phyloP scores from a whole-genome alignment of 2,888 invertebrate genomes.

The Ashinkailepas kermadecensis region DNA sequence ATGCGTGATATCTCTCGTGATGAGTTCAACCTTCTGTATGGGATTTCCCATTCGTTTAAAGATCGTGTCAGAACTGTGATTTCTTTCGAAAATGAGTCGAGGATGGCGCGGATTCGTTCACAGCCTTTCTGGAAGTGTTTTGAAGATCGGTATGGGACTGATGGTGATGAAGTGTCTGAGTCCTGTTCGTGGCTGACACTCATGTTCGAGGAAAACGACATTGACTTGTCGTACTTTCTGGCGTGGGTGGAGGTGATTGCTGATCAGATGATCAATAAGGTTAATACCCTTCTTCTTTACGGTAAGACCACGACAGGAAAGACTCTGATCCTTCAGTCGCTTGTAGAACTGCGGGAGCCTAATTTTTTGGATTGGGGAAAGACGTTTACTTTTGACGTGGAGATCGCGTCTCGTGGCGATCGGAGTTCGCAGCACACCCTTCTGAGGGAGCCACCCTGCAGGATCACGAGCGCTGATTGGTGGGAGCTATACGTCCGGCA shows the following conservation, averaged over 20 bases:
- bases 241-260: not conserved
- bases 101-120: not conserved
- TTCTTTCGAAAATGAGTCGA: not conserved
- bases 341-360: not conserved
- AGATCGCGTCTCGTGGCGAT: not conserved
- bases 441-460: not conserved
- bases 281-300: not conserved
- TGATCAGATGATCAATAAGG: not conserved
- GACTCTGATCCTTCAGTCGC: not conserved
- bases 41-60: not conserved
- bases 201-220: not conserved
- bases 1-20: not conserved
- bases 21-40: not conserved
- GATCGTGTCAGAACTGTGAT: not conserved
- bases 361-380: not conserved
- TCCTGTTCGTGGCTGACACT: not conserved
- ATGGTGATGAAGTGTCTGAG: not conserved
- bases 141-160: not conserved
- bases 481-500: not conserved
- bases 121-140: not conserved
- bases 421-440: not conserved
- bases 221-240: not conserved
- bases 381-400: not conserved
- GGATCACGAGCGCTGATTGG: not conserved
- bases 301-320: not conserved